phyloP scores from a whole-genome alignment of 2,797 vertebrate genomes.

The Esox lucius region DNA sequence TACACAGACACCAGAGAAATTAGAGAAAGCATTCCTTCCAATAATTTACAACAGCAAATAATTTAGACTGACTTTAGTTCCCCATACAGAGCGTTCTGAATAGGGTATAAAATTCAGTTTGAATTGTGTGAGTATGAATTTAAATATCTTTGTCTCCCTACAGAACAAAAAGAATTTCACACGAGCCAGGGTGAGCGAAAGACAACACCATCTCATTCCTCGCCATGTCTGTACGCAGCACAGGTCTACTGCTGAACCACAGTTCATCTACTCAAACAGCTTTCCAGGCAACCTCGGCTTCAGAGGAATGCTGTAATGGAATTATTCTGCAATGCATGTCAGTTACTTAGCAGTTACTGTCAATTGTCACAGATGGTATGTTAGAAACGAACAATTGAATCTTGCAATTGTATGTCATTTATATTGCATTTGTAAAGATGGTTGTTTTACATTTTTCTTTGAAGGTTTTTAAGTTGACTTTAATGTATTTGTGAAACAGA shows the following conservation, averaged over 20 bases:
- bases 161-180: conserved; percentile 50
- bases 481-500: too few relatives aligned
- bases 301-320: conserved; percentile 12
- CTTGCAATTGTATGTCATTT: background rate
- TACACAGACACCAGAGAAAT: too few relatives aligned
- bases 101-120: background rate
- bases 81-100: background rate
- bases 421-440: background rate
- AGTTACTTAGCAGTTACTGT: background rate
- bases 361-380: background rate
- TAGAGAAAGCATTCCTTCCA: background rate
- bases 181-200: background rate
- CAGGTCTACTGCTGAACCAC: background rate
- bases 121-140: background rate
- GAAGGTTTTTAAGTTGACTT: background rate
- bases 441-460: background rate
- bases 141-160: conserved; percentile 20
- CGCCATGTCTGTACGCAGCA: background rate
- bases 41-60: background rate
- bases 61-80: background rate
- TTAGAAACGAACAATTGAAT: background rate
- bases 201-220: background rate
- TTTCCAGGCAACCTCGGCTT: background rate
- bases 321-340: background rate
- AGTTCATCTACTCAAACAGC: conserved; percentile 31